Base-by-base conservation (phyloP, 1,140 invertebrate species). In the Chionoecetes opilio region DNA sequence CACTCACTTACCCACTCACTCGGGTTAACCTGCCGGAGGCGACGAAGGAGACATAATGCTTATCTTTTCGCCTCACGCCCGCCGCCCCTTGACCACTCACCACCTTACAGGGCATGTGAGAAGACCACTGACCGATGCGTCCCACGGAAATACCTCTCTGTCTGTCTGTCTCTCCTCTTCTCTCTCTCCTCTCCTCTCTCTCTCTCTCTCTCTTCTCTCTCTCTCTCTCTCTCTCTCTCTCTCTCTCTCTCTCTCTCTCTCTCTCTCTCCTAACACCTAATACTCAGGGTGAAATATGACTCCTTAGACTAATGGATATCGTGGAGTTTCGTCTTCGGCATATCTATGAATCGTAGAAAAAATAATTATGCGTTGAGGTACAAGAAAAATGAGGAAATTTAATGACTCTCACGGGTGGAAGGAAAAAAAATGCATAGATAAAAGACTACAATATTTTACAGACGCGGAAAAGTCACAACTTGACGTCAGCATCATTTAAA, bases 11-110 rank as follows among this genome's bases (percentile, higher is more conserved):
- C 8, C 63, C 63, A 75, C 63, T 2, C 63, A 75, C 63, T 75
- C 63, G n/a, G 21, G 63, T 75, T 75, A 75, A n/a, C 21, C 63
- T 75, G 63, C 63, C n/a, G 63, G 63, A 75, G 63, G 63, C 63
- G 63, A n/a, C 63, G 63, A 75, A 75, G 63, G 63, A 75, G 63
- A 75, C 63, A 75, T 75, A 75, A 75, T 75, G 63, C 63, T 75
- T 75, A 75, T 75, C 63, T 75, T 21, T n/a, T 26, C 63, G 21
- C 21, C 63, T 75, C 63, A 75, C 63, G 63, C 63, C 63, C 63
- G 21, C 63, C 63, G n/a, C 63, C 63, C 63, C 63, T 75, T 75
- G 63, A 75, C 63, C 63, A 75, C 63, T 75, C 63, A 21, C 63
- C 63, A n/a, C 63, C 63, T n/a, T n/a, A n/a, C 46, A 53, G 46